Evolutionary conservation across 2,888 invertebrate species (phyloP).

Genomic region (Conchocele bisecta): DNA sequence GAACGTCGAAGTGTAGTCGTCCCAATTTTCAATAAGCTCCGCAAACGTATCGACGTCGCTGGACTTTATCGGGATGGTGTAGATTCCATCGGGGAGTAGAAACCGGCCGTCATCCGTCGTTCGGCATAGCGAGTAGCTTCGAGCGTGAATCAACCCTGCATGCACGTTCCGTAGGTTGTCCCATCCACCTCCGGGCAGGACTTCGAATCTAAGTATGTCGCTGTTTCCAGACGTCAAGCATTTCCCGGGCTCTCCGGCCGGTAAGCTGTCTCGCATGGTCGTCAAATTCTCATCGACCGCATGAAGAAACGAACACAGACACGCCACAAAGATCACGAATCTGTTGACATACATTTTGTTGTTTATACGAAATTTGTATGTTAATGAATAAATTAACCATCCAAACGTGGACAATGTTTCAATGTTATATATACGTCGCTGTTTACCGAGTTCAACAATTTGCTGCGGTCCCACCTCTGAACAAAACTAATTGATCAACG

Average conservation of each 20-base stretch:
- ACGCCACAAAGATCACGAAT: too few species aligned
- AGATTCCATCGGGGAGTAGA: constrained; percentile 70
- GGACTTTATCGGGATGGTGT: constrained; percentile 66
- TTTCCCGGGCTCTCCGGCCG: constrained; percentile 39
- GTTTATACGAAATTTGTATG: too few species aligned
- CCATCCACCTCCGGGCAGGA: constrained; percentile 76
- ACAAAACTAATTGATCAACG: too few species aligned
- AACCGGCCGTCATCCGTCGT: constrained; percentile 72
- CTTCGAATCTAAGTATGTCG: constrained; percentile 58
- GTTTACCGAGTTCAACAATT: too few species aligned
- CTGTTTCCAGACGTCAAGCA: constrained; percentile 8
- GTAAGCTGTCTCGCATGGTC: too few species aligned
- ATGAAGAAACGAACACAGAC: too few species aligned
- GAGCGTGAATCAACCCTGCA: constrained; percentile 60
- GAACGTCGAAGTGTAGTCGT: constrained; percentile 65
- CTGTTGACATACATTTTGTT: too few species aligned
- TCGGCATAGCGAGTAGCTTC: constrained; percentile 67
- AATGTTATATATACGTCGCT: too few species aligned
- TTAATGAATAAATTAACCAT: too few species aligned
- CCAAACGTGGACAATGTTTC: too few species aligned
- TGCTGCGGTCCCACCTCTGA: too few species aligned
- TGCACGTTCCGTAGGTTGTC: constrained; percentile 74
- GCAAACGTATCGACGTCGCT: constrained; percentile 68
- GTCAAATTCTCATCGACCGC: too few species aligned
- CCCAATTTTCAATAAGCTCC: constrained; percentile 65